Base-by-base conservation (phyloP, 1,140 invertebrate genomes). In the Drosophila asahinai region DNA sequence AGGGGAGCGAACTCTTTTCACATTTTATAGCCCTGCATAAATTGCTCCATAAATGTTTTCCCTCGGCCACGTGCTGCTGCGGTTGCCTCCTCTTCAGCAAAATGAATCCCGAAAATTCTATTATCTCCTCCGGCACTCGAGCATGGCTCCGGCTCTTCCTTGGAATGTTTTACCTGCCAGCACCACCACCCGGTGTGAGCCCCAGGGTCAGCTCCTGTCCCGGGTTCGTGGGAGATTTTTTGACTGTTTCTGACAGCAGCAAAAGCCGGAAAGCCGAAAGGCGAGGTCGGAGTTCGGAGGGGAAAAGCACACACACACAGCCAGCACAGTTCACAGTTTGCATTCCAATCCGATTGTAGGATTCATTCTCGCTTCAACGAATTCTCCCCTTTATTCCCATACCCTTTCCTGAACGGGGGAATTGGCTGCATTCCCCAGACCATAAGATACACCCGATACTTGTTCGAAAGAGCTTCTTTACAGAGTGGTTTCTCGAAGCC, bases 1-100 rank as follows among this genome's bases (percentile, higher is more conserved):
- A 7, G 9, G 14, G 25, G 11, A 15, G n/a, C 12, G 19, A 71
- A 58, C 65, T 72, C 67, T 60, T 73, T 72, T 43, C 64, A 64
- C 63, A 83, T 78, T 83, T 81, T 79, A 79, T 83, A 61, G 47
- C 57, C 58, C 27, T 45, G 72, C 81, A 80, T 84, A 84, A 83
- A 83, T 84, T 83, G 77, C 57, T 75, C 77, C 77, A 83, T 81
- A 84, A 84, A 77, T 84, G 60, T 77, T 66, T 66, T 66, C 36
- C 14, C 33, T 45, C 51, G 19, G 54, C 58, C 63, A 38, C 62
- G 62, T 70, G 66, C 30, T 33, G 8, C 30, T 33, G 30, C 62
- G 62, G 48, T 70, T 70, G 62, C 38, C 62, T 22, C 60, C 62
- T 22, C 60, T 17, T 11, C 33, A 12, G 33, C 33, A 55, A 71